Evolutionary conservation across 2,797 vertebrate species (phyloP).

Genomic region (Dicrostonyx torquatus): DNA sequence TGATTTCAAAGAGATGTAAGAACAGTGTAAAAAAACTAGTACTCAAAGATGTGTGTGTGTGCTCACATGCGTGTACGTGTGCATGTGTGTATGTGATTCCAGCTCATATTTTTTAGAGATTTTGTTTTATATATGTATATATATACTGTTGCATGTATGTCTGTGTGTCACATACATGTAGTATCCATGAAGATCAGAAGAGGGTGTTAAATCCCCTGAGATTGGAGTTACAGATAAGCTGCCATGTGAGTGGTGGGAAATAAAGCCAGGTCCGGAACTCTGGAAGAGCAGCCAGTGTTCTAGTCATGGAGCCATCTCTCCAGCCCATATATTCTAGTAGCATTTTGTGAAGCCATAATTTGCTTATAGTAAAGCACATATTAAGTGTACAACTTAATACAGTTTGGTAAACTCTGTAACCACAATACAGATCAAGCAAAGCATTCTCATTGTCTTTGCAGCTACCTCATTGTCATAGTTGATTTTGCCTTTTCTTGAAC

Average conservation of each 20-base stretch:
- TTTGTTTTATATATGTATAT: background rate
- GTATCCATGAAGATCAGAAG: background rate
- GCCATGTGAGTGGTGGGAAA: background rate
- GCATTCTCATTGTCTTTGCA: background rate
- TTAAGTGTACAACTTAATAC: background rate
- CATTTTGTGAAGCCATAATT: background rate
- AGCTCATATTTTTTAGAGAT: background rate
- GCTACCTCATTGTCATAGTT: background rate
- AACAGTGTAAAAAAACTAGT: background rate
- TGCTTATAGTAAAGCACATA: background rate
- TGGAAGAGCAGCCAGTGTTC: background rate
- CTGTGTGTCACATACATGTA: background rate
- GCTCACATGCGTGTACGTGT: too few species aligned
- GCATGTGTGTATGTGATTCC: background rate
- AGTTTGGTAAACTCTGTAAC: background rate
- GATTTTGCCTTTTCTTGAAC: background rate
- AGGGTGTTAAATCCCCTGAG: background rate
- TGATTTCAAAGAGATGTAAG: background rate
- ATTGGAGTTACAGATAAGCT: background rate
- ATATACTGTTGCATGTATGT: background rate
- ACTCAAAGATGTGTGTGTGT: background rate
- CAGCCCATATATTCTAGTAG: background rate
- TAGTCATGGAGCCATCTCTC: background rate
- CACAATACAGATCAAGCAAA: background rate
- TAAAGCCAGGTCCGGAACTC: background rate